Base-by-base conservation (phyloP, 1,140 invertebrate species). In the Gryllus bimaculatus region DNA sequence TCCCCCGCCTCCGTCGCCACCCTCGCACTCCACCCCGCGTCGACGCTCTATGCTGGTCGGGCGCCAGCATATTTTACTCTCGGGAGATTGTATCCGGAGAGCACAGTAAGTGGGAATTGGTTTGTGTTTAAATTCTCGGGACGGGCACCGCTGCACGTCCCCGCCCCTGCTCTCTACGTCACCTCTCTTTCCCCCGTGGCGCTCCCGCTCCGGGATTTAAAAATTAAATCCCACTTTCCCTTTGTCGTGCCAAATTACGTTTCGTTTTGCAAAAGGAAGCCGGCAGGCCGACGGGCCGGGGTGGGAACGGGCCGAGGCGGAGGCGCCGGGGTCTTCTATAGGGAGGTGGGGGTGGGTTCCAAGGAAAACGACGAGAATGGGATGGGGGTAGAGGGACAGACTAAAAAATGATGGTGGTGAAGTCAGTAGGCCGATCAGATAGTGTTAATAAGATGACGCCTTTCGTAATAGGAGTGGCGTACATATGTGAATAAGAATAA, bases 171-270 rank as follows among this genome's bases (percentile, higher is more conserved):
- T 66, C 54, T 18, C 54, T 7, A 13, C 54, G 26, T 39, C 54
- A 66, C 54, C 54, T 13, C 54, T 66, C 54, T 10, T 7, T 18
- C 18, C 54, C 18, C 7, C 10, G 54, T 7, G 54, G 10, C 18
- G 54, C 54, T 66, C 54, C 54, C 54, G 18, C 26, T 66, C 54
- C 54, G 54, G 54, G 54, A 66, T 66, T 66, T 66, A 66, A 66
- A 66, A 66, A 66, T 66, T 66, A 66, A 66, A 66, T 66, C 54
- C 54, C 54, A 66, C 54, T 66, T 39, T 66, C 54, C 54, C 54
- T 66, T 66, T 66, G 54, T 66, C 54, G 54, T 66, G 54, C 54
- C 54, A 66, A 66, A 66, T 66, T 66, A 66, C 54, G 18, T 66
- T 66, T 66, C 54, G 54, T 66, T 66, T 66, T 66, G 54, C 54